Evolutionary conservation across 92 coral and sea anemone species (phyloP).

Genomic region (Parazoanthus darwini): DNA sequence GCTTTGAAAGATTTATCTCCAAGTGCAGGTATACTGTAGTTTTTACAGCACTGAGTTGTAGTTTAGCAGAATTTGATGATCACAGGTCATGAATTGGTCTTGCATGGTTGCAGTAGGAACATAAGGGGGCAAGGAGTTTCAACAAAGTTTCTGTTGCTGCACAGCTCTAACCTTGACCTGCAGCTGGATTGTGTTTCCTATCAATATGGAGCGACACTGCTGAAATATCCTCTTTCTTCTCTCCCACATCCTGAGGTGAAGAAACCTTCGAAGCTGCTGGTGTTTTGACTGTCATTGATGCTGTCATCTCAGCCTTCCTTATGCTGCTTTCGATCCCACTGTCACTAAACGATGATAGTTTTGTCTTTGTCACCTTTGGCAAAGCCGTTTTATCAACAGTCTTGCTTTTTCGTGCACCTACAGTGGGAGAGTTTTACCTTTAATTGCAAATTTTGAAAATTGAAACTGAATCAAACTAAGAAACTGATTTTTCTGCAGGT

Average conservation of each 20-base stretch:
- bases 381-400: background rate
- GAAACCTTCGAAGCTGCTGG: background rate
- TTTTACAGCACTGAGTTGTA: too few relatives aligned
- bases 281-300: background rate
- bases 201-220: background rate
- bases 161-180: constrained; percentile 1
- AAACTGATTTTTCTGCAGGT: too few relatives aligned
- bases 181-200: background rate
- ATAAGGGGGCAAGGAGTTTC: too few relatives aligned
- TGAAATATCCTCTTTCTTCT: background rate
- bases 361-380: background rate
- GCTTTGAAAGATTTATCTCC: too few relatives aligned
- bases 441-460: too few relatives aligned
- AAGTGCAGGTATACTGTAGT: too few relatives aligned
- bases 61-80: too few relatives aligned
- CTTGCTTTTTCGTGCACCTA: background rate
- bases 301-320: background rate
- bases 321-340: background rate
- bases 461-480: background rate
- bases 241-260: background rate
- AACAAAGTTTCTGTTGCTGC: too few relatives aligned
- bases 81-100: too few relatives aligned
- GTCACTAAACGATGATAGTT: background rate
- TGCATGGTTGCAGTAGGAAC: too few relatives aligned
- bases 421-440: background rate